These are phyloP conservation scores for Pitta sordida DNA, from an alignment of 2,113 vertebrate genomes.

Conservation along the genomic window DNA sequence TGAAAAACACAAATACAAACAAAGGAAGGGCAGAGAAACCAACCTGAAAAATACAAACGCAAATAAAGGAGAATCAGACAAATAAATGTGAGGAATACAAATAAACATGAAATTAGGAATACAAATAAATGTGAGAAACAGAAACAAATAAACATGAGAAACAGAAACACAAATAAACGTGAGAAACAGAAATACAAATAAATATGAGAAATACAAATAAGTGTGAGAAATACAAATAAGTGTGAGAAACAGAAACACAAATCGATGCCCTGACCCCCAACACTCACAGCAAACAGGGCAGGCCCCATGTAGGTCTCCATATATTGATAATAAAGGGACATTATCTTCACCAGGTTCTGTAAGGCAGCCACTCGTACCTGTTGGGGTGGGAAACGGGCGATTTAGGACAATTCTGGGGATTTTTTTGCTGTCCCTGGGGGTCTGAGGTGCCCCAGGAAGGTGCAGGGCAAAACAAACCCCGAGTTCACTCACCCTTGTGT, in stretches of 20 bases:
- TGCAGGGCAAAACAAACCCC: no score
- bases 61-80: not conserved
- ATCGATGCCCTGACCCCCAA: not conserved
- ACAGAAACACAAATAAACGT: not conserved
- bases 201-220: not conserved
- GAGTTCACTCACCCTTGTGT: conserved; percentile 87
- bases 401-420: accelerated
- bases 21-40: not conserved
- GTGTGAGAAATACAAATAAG: not conserved
- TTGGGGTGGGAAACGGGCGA: no score
- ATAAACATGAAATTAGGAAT: accelerated
- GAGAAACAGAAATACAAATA: not conserved
- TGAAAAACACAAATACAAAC: not conserved
- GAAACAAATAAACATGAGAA: no score
- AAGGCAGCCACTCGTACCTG: conserved; percentile 96
- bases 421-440: accelerated
- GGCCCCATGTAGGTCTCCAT: conserved; percentile 99
- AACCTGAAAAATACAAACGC: not conserved
- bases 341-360: conserved; percentile 98
- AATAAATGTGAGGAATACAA: not conserved
- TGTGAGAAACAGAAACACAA: not conserved
- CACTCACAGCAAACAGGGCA: conserved; percentile 94
- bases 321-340: conserved; percentile 98
- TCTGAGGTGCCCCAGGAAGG: not conserved
- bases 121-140: not conserved